Percentiles rank a stretch among this genome's conserved stretches.
phyloP scores from a whole-genome alignment of 2,113 vertebrate genomes.

The Aegypius monachus region DNA sequence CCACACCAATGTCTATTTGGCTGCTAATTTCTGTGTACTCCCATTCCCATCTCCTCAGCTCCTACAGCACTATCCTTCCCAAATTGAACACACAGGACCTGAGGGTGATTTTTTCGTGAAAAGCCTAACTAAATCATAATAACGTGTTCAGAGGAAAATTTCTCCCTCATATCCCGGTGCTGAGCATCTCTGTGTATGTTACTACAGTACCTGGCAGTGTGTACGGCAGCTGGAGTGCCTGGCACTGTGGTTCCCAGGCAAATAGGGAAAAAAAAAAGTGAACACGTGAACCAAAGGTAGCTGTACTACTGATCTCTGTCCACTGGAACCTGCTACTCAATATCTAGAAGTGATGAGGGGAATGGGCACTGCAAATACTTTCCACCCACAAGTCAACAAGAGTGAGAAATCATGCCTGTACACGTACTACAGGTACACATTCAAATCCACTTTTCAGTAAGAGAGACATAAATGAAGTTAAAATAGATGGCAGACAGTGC shows the following conservation, averaged over 20 bases:
- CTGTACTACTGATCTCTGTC: neutral
- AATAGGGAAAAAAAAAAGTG: neutral
- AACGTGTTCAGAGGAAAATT: neutral
- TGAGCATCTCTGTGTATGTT: neutral
- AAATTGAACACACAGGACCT: neutral
- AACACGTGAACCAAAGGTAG: neutral
- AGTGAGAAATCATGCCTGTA: neutral
- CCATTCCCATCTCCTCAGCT: neutral
- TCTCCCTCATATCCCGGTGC: neutral
- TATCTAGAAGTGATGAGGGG: neutral
- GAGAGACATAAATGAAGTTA: neutral
- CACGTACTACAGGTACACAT: neutral
- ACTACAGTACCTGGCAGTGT: too few relatives aligned
- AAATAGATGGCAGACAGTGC: neutral
- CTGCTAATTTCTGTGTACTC: neutral
- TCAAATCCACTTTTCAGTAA: neutral
- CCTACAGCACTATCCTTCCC: neutral
- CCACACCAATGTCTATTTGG: rapidly evolving
- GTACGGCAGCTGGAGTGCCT: neutral
- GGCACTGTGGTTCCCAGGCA: neutral
- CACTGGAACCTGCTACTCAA: neutral
- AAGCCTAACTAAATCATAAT: neutral
- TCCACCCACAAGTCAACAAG: neutral
- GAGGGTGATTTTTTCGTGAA: neutral
- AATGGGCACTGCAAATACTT: neutral